These are phyloP conservation scores for Euzetes globulus DNA, from an alignment of 2,888 invertebrate genomes.

Conservation along the genomic window DNA sequence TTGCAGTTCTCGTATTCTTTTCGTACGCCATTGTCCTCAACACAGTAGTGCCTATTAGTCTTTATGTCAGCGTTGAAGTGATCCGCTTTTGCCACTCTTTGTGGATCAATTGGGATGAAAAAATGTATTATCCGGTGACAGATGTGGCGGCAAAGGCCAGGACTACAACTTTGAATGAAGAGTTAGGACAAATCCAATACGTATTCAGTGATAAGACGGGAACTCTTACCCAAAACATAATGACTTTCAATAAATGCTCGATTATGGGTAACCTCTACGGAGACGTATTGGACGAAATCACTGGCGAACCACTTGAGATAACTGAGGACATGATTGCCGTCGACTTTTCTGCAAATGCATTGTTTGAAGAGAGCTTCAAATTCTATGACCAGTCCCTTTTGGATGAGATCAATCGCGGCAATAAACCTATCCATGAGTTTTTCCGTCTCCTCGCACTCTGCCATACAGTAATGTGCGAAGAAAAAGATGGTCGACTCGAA, in stretches of 20 bases:
- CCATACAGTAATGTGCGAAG: conserved; percentile 97
- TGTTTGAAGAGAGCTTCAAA: conserved; percentile 82
- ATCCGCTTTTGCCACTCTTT: conserved; percentile 97
- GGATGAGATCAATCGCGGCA: conserved; percentile 66
- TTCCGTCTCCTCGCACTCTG: conserved; percentile 88
- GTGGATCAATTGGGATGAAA: conserved; percentile 97
- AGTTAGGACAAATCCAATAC: conserved; percentile 97
- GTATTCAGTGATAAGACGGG: conserved; percentile 98
- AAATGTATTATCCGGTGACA: conserved; percentile 88
- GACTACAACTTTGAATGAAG: conserved; percentile 97
- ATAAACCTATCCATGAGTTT: conserved; percentile 71
- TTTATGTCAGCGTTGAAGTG: conserved; percentile 87
- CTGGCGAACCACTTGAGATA: conserved; percentile 70
- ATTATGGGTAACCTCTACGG: conserved; percentile 87
- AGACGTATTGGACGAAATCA: conserved; percentile 74
- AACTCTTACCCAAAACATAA: conserved; percentile 96
- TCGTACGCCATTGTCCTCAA: conserved; percentile 98
- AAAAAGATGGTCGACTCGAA: conserved; percentile 65
- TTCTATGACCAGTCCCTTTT: conserved; percentile 83
- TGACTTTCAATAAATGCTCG: conserved; percentile 99
- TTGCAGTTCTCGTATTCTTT: conserved; percentile 94
- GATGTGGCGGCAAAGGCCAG: conserved; percentile 88
- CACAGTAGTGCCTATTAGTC: conserved; percentile 98
- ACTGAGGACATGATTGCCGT: conserved; percentile 65
- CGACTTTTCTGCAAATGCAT: conserved; percentile 90